phyloP scores from a whole-genome alignment of 2,888 invertebrate genomes.

The Cheilosia grossa region DNA sequence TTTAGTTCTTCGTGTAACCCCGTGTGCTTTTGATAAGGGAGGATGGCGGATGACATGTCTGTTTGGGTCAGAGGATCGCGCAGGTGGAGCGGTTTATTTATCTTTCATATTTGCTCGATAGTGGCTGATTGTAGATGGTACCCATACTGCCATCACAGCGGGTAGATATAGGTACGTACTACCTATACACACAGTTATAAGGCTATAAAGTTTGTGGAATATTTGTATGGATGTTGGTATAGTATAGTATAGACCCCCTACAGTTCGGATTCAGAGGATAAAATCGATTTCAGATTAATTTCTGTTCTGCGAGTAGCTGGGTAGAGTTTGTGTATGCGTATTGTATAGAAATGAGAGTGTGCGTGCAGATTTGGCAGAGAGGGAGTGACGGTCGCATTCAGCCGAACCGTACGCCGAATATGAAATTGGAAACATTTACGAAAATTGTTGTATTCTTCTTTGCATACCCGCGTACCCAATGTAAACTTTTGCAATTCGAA shows the following conservation, averaged over 20 bases:
- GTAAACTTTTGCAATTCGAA: no score
- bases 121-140: constrained; percentile 63
- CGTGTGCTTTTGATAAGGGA: neutral
- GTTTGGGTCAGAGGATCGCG: constrained; percentile 46
- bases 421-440: no score
- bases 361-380: neutral
- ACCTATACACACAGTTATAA: constrained; percentile 25
- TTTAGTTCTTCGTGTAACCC: constrained; percentile 33
- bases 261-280: constrained; percentile 29
- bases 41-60: neutral
- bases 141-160: neutral
- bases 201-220: constrained; percentile 22
- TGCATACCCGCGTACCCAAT: no score
- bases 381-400: constrained; percentile 37
- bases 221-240: neutral
- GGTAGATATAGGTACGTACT: constrained; percentile 1
- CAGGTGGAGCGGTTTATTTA: constrained; percentile 52
- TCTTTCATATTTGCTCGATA: constrained; percentile 66
- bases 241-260: neutral
- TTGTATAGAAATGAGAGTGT: constrained; percentile 2
- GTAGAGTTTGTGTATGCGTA: constrained; percentile 29
- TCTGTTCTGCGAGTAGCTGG: constrained; percentile 37
- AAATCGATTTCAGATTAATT: constrained; percentile 67
- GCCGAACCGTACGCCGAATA: constrained; percentile 5
- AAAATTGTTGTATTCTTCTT: no score